phyloP scores from a whole-genome alignment of 2,797 vertebrate genomes.

The Mus minutoides region DNA sequence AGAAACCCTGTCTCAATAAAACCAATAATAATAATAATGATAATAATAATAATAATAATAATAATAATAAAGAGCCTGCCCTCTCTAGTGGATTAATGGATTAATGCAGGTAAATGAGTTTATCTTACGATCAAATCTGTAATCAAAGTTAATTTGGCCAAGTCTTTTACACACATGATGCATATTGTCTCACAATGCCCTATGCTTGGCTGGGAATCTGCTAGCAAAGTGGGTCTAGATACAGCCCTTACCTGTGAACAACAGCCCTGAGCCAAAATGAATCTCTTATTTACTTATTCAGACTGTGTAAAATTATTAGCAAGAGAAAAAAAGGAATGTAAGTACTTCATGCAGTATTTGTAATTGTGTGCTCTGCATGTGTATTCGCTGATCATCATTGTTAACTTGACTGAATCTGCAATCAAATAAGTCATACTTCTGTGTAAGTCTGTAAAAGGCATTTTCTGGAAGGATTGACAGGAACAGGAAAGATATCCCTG shows the following conservation, averaged over 20 bases:
- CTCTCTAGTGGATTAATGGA: neutral
- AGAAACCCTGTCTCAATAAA: too few relatives aligned
- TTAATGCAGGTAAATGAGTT: neutral
- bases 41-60: too few relatives aligned
- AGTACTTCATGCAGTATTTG: neutral
- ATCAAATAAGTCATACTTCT: neutral
- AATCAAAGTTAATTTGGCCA: neutral
- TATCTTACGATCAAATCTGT: neutral
- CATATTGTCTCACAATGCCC: neutral
- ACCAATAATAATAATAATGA: too few relatives aligned
- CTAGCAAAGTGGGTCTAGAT: neutral
- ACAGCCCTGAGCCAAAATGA: neutral
- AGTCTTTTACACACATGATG: neutral
- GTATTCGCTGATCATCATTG: neutral
- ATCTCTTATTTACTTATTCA: neutral
- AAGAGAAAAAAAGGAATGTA: neutral
- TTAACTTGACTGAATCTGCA: neutral
- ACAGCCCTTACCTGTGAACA: neutral
- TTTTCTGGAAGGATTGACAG: neutral
- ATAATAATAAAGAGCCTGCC: neutral
- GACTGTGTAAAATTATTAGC: neutral
- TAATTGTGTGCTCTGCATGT: neutral
- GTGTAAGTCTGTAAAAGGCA: neutral
- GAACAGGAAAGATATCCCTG: neutral
- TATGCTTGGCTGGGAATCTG: neutral